Base-by-base conservation (phyloP, 2,113 vertebrate genomes). In the Piliocolobus tephrosceles region DNA sequence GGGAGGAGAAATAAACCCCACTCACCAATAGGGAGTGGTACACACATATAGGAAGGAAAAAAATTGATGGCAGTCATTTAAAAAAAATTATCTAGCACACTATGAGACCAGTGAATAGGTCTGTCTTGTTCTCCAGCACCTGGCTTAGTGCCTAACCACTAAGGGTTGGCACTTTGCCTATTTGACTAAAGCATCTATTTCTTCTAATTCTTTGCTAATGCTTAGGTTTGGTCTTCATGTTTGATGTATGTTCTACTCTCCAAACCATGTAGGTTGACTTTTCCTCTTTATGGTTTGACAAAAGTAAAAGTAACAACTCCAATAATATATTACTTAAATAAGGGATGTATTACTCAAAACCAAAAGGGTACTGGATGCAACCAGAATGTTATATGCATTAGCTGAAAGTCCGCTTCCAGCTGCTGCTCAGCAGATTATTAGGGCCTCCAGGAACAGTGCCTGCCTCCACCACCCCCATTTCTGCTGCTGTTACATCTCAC, bases 321-420 rank as follows among this genome's bases (percentile, higher is more conserved):
- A 82, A 7, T 5, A 73, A 82, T 35, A 40, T 75, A 22, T 82
- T 90, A 43, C n/a, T 93, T 75, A n/a, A 70, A 47, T 58, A 40
- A 90, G 84, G 92, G 43, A 90, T 75, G 43, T 81, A 85, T 58
- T 80, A 66, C 58, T 93, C 58, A 76, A 57, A 91, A 75, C 14
- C 20, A 8, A 84, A 90, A 94, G 40, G 10, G 2, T 72, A 32
- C 43, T 45, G 47, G 50, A 20, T 78, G 16, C 80, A 76, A 35
- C 7, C 89, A 35, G 38, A 89, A 75, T 25, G 40, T 40, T 50
- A 1, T 61, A 43, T 2, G 50, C 2, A 30, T 68, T 58, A 55
- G 50, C 14, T 72, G 20, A 75, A 61, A 25, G n/a, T 17, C 50
- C 35, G 57, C 27, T 85, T 68, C 40, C n/a, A 72, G 43, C 55